phyloP scores from a whole-genome alignment of 2,113 vertebrate species.

The Meriones unguiculatus region DNA sequence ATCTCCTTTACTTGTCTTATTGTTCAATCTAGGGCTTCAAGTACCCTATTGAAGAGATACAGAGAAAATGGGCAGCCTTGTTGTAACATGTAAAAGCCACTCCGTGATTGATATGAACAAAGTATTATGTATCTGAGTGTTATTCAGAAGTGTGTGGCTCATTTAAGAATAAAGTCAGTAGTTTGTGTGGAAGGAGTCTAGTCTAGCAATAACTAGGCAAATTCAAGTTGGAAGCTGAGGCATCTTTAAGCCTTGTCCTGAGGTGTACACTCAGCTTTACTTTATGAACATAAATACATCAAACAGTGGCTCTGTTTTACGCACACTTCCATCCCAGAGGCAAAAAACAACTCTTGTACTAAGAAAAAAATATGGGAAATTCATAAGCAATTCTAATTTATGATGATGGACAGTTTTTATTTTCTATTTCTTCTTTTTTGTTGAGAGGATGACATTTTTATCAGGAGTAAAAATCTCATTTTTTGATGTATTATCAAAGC shows the following conservation, averaged over 20 bases:
- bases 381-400: not conserved
- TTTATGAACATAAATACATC: not conserved
- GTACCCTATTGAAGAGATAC: too few relatives aligned
- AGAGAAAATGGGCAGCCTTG: too few relatives aligned
- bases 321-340: not conserved
- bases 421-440: conserved; percentile 7
- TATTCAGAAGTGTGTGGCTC: not conserved
- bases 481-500: conserved; percentile 1
- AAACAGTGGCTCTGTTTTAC: conserved; percentile 10
- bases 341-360: conserved; percentile 1
- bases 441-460: not conserved
- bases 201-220: not conserved
- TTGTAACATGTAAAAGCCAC: conserved; percentile 25
- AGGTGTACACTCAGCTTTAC: not conserved
- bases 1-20: too few relatives aligned
- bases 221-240: not conserved
- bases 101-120: not conserved
- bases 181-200: not conserved
- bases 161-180: conserved; percentile 35
- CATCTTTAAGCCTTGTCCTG: not conserved
- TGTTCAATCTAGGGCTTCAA: too few relatives aligned
- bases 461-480: not conserved
- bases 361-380: conserved; percentile 39
- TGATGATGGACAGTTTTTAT: not conserved
- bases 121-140: conserved; percentile 21